Evolutionary conservation across 2,888 invertebrate genomes (phyloP), one percentile per base, ranked within the genome.

Genomic region (Linnaemya tessellans): DNA sequence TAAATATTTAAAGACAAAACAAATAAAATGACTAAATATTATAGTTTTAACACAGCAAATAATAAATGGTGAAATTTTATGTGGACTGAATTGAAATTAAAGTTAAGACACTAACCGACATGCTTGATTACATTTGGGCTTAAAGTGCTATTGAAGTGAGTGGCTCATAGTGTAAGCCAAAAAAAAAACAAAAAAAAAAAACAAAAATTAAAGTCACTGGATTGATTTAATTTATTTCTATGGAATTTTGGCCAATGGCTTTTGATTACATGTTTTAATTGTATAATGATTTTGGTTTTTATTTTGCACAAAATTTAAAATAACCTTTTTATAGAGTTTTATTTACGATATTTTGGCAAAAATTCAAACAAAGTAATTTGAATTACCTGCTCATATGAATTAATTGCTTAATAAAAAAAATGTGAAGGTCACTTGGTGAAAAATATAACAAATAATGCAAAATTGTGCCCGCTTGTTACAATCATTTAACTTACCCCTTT

Each of bases 401-500:
- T 56, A 35, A 35, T 60, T 3, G 30, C 5, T 30, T 35, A 56
- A 13, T 25, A 22, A 9, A n/a, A 30, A 30, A 58, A 30, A 58
- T 54, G 5, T 54, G 1, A 41, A 38, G 68, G 56, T 49, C 30
- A 65, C 3, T 10, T n/a, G 1, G 7, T n/a, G 38, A 38, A 38
- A 60, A 60, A 1, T 60, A n/a, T n/a, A n/a, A n/a, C n/a, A n/a
- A n/a, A n/a, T n/a, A n/a, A n/a, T 30, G 30, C 30, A 30, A 30
- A 30, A 30, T n/a, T n/a, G n/a, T n/a, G n/a, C n/a, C n/a, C n/a
- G n/a, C n/a, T n/a, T n/a, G n/a, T n/a, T 30, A 30, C 30, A 30
- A 30, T 30, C 30, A 3, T 30, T 25, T 54, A 11, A 86, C 90
- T 89, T 71, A 91, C 91, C 90, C 25, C 86, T 87, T 75, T 91